Evolutionary conservation across 2,113 vertebrate genomes (phyloP).

Genomic region (Malaclemys terrapin): DNA sequence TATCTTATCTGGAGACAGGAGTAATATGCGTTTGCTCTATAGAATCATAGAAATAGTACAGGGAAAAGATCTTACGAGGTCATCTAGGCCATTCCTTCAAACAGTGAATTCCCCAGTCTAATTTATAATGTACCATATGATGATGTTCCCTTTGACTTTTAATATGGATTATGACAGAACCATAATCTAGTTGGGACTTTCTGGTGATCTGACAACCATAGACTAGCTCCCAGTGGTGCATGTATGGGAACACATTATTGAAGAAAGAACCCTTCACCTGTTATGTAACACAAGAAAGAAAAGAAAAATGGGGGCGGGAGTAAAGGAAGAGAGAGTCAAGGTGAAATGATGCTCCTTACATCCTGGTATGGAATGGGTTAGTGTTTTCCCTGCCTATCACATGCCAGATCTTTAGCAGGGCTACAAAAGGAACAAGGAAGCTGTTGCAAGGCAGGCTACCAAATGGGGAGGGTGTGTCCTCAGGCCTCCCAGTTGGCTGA

Average conservation of each 20-base stretch:
- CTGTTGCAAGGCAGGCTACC: neutral
- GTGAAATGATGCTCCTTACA: neutral
- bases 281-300: neutral
- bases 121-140: neutral
- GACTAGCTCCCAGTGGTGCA: neutral
- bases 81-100: neutral
- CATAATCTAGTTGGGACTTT: neutral
- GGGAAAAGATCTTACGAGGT: neutral
- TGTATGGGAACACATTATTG: neutral
- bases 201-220: neutral
- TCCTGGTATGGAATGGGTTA: neutral
- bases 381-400: neutral
- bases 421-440: neutral
- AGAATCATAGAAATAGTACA: neutral
- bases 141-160: neutral
- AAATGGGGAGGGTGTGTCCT: neutral
- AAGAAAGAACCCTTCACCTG: neutral
- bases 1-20: neutral
- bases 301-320: neutral
- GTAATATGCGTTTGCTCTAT: neutral
- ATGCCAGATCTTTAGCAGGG: neutral
- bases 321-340: neutral
- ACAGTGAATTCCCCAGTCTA: neutral
- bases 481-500: neutral
- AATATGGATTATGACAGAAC: neutral